Conservation (phyloP, 2,888 invertebrate species). For the Agrotis segetum region DNA sequence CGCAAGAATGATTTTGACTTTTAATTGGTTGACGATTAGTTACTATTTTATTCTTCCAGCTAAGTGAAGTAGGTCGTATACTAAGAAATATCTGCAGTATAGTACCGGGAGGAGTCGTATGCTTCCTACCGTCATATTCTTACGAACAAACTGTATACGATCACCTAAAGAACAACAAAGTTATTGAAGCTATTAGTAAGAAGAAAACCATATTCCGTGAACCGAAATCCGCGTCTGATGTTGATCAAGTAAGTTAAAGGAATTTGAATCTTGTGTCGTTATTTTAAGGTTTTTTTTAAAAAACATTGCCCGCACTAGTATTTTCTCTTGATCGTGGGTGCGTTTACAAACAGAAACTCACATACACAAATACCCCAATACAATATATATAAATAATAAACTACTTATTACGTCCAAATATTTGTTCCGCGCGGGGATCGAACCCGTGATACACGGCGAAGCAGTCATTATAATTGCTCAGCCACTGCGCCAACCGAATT, state of each 20-base stretch:
- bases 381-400: no score
- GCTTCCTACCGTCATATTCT: conserved; percentile 98
- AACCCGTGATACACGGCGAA: no score
- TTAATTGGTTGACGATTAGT: neutral
- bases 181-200: conserved; percentile 92
- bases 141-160: conserved; percentile 94
- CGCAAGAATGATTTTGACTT: no score
- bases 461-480: no score
- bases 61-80: conserved; percentile 94
- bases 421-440: no score
- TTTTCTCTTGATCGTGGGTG: no score
- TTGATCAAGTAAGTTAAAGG: conserved; percentile 92
- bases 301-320: no score
- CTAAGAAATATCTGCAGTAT: conserved; percentile 94
- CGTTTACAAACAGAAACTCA: no score
- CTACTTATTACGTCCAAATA: no score
- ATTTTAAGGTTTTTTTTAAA: neutral
- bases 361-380: no score
- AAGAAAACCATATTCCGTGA: conserved; percentile 95
- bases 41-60: conserved; percentile 80
- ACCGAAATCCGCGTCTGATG: conserved; percentile 93
- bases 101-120: conserved; percentile 97
- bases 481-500: no score
- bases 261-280: conserved; percentile 7
- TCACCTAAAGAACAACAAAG: conserved; percentile 91